Percentiles rank a stretch among this genome's conserved stretches.
phyloP scores from a whole-genome alignment of 2,113 vertebrate species.

The Tetrax tetrax region DNA sequence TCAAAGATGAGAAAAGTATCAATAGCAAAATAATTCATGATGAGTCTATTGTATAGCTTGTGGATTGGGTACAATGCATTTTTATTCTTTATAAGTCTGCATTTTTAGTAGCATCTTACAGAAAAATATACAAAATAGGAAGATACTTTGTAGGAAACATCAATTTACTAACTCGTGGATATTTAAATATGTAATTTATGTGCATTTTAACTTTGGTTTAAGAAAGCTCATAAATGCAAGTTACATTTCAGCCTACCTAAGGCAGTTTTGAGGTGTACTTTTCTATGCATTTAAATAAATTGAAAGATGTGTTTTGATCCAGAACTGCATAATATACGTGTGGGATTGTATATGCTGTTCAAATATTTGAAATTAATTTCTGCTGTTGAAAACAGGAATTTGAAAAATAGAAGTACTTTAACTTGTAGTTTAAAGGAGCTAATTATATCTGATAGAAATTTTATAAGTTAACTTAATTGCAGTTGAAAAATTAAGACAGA shows the following conservation, averaged over 20 bases:
- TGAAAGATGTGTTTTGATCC: background rate
- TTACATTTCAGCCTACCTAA: background rate
- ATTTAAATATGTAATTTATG: background rate
- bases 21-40: background rate
- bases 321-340: background rate
- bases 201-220: background rate
- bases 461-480: background rate
- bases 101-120: background rate
- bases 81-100: background rate
- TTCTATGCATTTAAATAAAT: background rate
- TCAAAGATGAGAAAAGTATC: background rate
- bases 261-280: background rate
- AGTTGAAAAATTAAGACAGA: background rate
- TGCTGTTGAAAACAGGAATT: background rate
- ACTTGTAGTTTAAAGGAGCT: background rate
- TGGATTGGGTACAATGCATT: background rate
- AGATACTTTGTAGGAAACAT: background rate
- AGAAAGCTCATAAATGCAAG: background rate
- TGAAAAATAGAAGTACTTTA: background rate
- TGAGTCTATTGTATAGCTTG: background rate
- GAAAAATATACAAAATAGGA: background rate
- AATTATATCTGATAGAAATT: background rate
- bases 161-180: background rate
- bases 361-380: background rate
- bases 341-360: background rate